These are phyloP conservation scores for Oncorhynchus masou DNA, from an alignment of 2,113 vertebrate genomes.

Conservation along the genomic window DNA sequence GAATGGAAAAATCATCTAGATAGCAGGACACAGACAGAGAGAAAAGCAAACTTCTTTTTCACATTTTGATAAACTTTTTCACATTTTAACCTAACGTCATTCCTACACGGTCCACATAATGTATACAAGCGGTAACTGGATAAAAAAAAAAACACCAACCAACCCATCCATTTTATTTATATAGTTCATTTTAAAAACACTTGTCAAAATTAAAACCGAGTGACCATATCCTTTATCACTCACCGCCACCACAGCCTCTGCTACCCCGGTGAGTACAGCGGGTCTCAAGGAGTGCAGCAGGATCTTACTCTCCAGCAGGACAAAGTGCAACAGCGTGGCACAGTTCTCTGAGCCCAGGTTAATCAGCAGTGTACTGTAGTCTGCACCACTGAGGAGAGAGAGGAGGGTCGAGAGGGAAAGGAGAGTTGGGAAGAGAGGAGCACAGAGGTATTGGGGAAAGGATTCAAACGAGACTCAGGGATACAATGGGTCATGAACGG, in stretches of 20 bases:
- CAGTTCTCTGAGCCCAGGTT: conserved; percentile 96
- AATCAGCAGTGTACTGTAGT: conserved; percentile 92
- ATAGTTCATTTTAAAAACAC: too few relatives aligned
- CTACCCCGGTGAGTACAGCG: conserved; percentile 93
- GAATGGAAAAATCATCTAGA: conserved; percentile 98
- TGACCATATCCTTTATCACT: conserved; percentile 59
- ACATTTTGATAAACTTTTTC: too few relatives aligned
- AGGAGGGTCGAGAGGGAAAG: not conserved
- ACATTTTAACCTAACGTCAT: not conserved
- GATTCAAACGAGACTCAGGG: too few relatives aligned
- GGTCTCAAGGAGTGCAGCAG: conserved; percentile 95
- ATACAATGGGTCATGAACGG: not conserved
- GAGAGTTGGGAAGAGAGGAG: not conserved
- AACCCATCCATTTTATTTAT: too few relatives aligned
- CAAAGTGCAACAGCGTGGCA: conserved; percentile 88
- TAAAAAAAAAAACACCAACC: too few relatives aligned
- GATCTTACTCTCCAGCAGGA: conserved; percentile 93
- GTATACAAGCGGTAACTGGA: too few relatives aligned
- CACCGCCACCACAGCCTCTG: conserved; percentile 96
- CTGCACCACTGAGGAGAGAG: conserved; percentile 81
- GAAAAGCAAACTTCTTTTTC: not conserved
- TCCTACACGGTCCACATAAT: too few relatives aligned
- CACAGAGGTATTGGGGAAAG: not conserved
- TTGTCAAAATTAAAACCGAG: too few relatives aligned
- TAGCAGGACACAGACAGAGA: conserved; percentile 5